Percentiles rank a stretch among this genome's conserved stretches.
phyloP scores from a whole-genome alignment of 2,888 invertebrate genomes.

The Callosobruchus maculatus region DNA sequence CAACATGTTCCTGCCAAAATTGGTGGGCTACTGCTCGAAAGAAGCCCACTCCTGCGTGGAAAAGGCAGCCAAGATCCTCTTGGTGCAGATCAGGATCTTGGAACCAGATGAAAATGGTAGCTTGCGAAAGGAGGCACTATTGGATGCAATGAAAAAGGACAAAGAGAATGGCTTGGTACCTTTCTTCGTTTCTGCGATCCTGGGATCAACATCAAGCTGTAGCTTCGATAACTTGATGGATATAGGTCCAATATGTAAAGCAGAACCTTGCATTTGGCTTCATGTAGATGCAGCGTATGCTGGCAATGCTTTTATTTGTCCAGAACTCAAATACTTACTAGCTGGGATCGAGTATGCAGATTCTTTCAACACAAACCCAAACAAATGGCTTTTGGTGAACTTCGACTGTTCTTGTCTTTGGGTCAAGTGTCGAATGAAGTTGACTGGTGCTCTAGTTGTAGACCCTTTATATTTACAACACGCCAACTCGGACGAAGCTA shows the following conservation, averaged over 20 bases:
- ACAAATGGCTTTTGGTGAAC: constrained; percentile 82
- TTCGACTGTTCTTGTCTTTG: constrained; percentile 85
- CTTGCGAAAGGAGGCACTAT: constrained; percentile 61
- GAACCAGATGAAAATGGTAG: constrained; percentile 68
- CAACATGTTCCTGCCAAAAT: constrained; percentile 68
- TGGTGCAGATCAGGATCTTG: constrained; percentile 67
- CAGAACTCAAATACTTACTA: constrained; percentile 68
- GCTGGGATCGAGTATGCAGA: constrained; percentile 71
- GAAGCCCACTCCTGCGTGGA: constrained; percentile 76
- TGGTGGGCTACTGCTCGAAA: constrained; percentile 72
- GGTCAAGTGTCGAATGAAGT: constrained; percentile 70
- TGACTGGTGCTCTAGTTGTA: constrained; percentile 81
- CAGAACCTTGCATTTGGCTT: constrained; percentile 68
- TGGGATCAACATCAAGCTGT: constrained; percentile 81
- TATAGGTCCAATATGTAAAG: constrained; percentile 68
- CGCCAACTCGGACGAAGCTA: constrained; percentile 67
- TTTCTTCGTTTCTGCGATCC: constrained; percentile 77
- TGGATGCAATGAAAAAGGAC: constrained; percentile 68
- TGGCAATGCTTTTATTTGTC: constrained; percentile 81
- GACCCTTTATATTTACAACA: constrained; percentile 84
- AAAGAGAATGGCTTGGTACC: constrained; percentile 71
- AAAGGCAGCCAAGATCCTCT: constrained; percentile 74
- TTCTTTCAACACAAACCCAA: constrained; percentile 85
- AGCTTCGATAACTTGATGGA: constrained; percentile 79
- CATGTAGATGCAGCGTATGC: constrained; percentile 88